Evolutionary conservation across 2,797 vertebrate species (phyloP).

Genomic region (Aldrovandia affinis): DNA sequence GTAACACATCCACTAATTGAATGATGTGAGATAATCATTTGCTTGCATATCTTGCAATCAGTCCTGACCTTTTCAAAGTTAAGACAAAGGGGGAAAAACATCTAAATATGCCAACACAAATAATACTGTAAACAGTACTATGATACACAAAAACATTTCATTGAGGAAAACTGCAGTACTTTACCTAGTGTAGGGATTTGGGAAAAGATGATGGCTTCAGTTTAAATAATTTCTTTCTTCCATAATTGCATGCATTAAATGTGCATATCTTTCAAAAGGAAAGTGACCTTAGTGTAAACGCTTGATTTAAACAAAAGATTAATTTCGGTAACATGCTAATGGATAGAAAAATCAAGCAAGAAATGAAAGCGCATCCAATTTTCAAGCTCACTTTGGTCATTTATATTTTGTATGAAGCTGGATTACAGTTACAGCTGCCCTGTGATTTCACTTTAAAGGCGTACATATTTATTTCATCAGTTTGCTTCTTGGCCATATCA

Average conservation of each 20-base stretch:
- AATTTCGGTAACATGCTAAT: slow-evolving; percentile 24
- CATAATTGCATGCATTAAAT: slow-evolving; percentile 3
- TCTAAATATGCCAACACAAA: background rate
- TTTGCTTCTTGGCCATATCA: slow-evolving; percentile 42
- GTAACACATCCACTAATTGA: slow-evolving; percentile 3
- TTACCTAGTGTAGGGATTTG: background rate
- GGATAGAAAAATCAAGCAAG: slow-evolving; percentile 32
- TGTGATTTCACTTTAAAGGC: slow-evolving; percentile 38
- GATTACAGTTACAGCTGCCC: slow-evolving; percentile 48
- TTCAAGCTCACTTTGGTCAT: slow-evolving; percentile 33
- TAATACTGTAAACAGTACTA: background rate
- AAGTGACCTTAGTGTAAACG: slow-evolving; percentile 17
- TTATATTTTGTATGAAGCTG: slow-evolving; percentile 41
- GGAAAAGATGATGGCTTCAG: slow-evolving; percentile 7
- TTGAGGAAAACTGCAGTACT: background rate
- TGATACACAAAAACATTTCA: background rate
- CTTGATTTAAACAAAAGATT: slow-evolving; percentile 20
- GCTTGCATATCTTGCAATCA: background rate
- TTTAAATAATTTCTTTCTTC: background rate
- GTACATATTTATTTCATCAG: slow-evolving; percentile 54
- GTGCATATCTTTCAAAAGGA: slow-evolving; percentile 10
- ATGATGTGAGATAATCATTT: background rate
- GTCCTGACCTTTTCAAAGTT: background rate
- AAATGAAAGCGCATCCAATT: slow-evolving; percentile 35
- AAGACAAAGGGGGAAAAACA: background rate